Evolutionary conservation across 1,140 invertebrate genomes (phyloP), one percentile per base, ranked within the genome.

Genomic region (Magallana gigas): DNA sequence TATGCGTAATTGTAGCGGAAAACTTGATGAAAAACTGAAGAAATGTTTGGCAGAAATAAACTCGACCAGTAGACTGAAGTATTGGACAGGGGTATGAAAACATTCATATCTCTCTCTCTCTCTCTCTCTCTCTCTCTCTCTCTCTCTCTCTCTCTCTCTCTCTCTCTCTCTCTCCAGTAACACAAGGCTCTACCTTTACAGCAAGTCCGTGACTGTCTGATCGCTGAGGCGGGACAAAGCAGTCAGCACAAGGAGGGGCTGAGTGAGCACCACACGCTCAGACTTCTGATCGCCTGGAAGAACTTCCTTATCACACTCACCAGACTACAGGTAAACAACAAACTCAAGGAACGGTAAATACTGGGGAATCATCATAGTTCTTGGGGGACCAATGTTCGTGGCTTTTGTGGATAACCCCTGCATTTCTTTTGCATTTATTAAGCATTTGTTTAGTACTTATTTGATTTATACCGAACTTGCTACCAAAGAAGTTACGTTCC

Each of bases 281-380:
- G 90, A 36, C 88, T 94, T 23, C 86, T 94, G 57, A 87, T 90
- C 18, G 88, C 92, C 0, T 94, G 93, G 93, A 92, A 93, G 82
- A 91, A 92, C 81, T 92, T 93, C 56, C 88, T 92, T 5, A 87
- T 92, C n/a, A 92, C 91, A 0, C 80, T 89, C 2, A 82, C 90
- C 5, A 92, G 92, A 58, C 29, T 71, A 71, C 64, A 71, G 64
- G 64, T 57, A 80, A 56, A 64, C 6, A 23, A 85, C 9, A 64
- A 29, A 59, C 12, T 71, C 5, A 48, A 4, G 36, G 2, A 48
- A 48, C 36, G 5, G 36, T 48, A 48, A 48, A 48, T 48, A 23
- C 23, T 23, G 0, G 23, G 23, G 23, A 23, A 23, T 23, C 23
- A 23, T 23, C 23, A 23, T 23, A 23, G 23, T 23, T 23, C 23